These are phyloP conservation scores for Eptesicus fuscus DNA, from an alignment of 2,113 vertebrate genomes.

Conservation along the genomic window DNA sequence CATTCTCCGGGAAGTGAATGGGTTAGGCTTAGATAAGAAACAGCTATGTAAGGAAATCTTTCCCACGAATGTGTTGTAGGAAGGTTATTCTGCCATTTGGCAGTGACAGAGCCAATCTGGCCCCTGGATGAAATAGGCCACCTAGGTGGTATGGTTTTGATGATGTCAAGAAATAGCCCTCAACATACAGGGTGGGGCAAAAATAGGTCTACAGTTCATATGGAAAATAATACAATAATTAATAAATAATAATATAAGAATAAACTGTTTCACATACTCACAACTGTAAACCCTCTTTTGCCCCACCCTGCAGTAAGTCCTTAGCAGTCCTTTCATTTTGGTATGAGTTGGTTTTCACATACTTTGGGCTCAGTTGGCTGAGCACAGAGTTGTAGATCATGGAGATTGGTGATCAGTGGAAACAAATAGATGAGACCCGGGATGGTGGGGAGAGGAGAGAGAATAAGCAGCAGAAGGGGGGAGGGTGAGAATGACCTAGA, in stretches of 20 bases:
- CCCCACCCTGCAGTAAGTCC: background rate
- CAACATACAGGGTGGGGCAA: background rate
- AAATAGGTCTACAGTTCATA: background rate
- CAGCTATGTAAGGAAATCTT: slow-evolving; percentile 49
- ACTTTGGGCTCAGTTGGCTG: background rate
- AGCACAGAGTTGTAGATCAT: background rate
- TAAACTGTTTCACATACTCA: background rate
- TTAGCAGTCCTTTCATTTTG: slow-evolving; percentile 22
- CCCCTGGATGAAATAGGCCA: background rate
- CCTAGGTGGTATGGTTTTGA: background rate
- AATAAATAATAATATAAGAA: background rate
- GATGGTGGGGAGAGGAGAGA: background rate
- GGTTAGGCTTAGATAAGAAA: slow-evolving; percentile 1
- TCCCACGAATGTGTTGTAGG: background rate
- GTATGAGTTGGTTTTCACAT: slow-evolving; percentile 29
- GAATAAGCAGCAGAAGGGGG: background rate
- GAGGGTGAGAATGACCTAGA: background rate
- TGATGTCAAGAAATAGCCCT: background rate
- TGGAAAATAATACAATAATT: background rate
- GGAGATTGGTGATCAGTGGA: background rate
- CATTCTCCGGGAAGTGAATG: slow-evolving; percentile 32
- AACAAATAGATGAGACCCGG: background rate
- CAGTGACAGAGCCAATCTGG: background rate
- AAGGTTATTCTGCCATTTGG: slow-evolving; percentile 2
- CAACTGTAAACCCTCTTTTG: background rate